Evolutionary conservation across 2,797 vertebrate genomes (phyloP).

Genomic region (Parauchenoglanis punctatus): DNA sequence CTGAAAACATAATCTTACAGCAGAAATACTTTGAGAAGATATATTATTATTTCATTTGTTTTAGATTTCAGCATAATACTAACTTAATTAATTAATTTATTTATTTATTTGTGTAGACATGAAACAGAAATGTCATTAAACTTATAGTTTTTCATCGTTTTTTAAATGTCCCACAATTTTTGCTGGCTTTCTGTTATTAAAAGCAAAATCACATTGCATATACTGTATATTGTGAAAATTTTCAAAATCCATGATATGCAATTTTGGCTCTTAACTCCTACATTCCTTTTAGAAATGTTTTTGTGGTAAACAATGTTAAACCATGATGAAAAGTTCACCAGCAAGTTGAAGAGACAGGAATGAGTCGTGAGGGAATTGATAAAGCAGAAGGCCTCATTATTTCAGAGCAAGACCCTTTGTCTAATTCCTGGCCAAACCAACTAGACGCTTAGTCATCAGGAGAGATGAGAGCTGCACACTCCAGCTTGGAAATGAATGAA

Average conservation of each 20-base stretch:
- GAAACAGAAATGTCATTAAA: neutral
- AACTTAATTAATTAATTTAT: neutral
- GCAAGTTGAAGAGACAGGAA: neutral
- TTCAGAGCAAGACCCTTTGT: neutral
- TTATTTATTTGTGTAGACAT: neutral
- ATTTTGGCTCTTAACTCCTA: neutral
- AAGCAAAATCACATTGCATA: neutral
- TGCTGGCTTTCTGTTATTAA: neutral
- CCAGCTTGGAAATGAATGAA: constrained; percentile 6
- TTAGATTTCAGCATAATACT: neutral
- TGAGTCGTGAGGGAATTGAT: neutral
- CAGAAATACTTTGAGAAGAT: neutral
- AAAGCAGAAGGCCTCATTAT: neutral
- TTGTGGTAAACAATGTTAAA: neutral
- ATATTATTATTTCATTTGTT: neutral
- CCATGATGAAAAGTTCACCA: neutral
- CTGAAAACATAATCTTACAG: neutral
- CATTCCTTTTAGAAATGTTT: neutral
- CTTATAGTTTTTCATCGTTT: neutral
- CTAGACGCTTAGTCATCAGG: constrained; percentile 9
- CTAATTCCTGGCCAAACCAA: neutral
- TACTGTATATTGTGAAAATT: neutral
- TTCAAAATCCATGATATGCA: neutral
- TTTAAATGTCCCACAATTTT: neutral
- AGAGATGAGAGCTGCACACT: neutral